Conservation (phyloP, 1,140 invertebrate genomes). For the Drosophila fuyamai region DNA sequence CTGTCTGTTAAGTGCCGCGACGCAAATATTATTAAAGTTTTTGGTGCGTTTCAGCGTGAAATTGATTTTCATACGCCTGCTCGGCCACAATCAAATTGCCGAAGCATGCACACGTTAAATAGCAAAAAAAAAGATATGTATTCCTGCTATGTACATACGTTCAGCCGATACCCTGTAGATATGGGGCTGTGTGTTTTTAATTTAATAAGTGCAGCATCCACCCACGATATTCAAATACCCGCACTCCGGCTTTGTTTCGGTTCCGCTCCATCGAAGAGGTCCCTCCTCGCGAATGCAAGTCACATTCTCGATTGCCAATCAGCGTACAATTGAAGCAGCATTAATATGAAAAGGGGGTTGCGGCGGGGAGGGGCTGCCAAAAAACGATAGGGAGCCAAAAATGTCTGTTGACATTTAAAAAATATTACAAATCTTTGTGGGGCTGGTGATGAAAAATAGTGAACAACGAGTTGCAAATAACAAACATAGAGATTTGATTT, state of each 20-base stretch:
- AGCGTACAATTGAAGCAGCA: constrained; percentile 80
- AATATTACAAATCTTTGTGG: constrained; percentile 24
- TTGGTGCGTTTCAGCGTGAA: constrained; percentile 82
- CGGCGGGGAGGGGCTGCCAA: constrained; percentile 27
- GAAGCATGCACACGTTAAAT: constrained; percentile 82
- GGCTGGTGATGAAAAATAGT: constrained; percentile 35
- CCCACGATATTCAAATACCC: constrained; percentile 67
- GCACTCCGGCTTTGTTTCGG: constrained; percentile 40
- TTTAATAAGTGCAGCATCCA: constrained; percentile 76
- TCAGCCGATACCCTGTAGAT: constrained; percentile 25
- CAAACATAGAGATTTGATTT: constrained; percentile 76
- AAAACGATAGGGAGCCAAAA: constrained; percentile 14
- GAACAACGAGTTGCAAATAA: constrained; percentile 68
- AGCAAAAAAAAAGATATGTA: constrained; percentile 55
- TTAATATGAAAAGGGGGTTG: constrained; percentile 56
- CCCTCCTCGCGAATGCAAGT: constrained; percentile 65
- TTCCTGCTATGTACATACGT: constrained; percentile 16
- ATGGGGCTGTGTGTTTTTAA: constrained; percentile 65
- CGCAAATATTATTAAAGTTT: constrained; percentile 83
- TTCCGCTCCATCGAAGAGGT: constrained; percentile 8
- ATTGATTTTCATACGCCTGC: constrained; percentile 82
- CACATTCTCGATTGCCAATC: constrained; percentile 82
- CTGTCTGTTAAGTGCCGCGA: constrained; percentile 77
- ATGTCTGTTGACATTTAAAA: constrained; percentile 66
- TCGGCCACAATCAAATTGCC: constrained; percentile 81